A percentile compares a stretch with the other conserved stretches of the same genome.
These are phyloP conservation scores for Phania funesta DNA, from an alignment of 2,888 invertebrate species.

Conservation along the genomic window DNA sequence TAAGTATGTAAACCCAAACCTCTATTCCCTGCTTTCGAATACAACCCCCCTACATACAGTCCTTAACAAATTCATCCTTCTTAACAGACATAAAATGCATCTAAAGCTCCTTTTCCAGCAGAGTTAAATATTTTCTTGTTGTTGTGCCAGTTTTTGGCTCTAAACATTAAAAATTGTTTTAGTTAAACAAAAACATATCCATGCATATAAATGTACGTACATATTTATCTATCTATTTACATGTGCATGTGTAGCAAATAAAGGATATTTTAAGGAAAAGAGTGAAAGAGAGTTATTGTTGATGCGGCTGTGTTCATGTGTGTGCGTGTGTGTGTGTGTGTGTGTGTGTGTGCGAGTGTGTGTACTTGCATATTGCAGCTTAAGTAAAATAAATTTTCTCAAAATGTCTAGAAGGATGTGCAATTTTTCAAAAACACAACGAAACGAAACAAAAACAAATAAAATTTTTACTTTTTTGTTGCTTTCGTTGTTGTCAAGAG, in stretches of 20 bases:
- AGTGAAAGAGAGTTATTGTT: conserved; percentile 38
- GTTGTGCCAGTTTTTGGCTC: conserved; percentile 39
- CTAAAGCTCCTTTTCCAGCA: conserved; percentile 29
- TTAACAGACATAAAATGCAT: conserved; percentile 47
- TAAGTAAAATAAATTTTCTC: conserved; percentile 66
- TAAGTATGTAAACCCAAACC: background rate
- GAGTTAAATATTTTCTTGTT: conserved; percentile 31
- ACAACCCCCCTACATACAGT: conserved; percentile 1
- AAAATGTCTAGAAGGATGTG: conserved; percentile 68
- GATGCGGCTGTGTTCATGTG: background rate
- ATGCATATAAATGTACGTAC: background rate
- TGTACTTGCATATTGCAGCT: conserved; percentile 48
- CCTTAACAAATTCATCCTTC: conserved; percentile 46
- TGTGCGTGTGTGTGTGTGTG: too few relatives aligned
- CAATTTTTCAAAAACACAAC: conserved; percentile 69
- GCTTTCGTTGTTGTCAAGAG: conserved; percentile 34
- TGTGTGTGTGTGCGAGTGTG: conserved; percentile 4
- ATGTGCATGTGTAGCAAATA: background rate
- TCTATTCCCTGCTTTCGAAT: background rate
- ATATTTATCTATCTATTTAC: background rate
- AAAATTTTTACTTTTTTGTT: conserved; percentile 61
- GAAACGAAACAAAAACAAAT: conserved; percentile 64
- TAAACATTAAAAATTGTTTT: conserved; percentile 54
- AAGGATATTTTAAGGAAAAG: conserved; percentile 47
- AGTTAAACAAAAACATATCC: conserved; percentile 10